A percentile compares a stretch with the other conserved stretches of the same genome.
These are phyloP conservation scores for Procavia capensis DNA, from an alignment of 2,113 vertebrate genomes.

Conservation along the genomic window DNA sequence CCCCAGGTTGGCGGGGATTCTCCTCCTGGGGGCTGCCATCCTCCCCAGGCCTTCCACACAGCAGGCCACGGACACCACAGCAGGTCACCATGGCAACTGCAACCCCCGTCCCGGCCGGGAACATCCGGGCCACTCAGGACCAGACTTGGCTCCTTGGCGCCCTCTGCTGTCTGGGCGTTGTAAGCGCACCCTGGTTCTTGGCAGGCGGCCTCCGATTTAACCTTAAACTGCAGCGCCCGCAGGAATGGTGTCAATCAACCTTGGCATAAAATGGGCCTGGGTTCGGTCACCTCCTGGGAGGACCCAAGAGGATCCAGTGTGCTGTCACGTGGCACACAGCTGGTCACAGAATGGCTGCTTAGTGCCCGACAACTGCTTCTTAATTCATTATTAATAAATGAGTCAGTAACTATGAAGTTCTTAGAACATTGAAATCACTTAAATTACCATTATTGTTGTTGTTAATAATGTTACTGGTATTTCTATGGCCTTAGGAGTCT, in stretches of 20 bases:
- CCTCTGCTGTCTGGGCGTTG: neutral
- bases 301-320: neutral
- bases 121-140: neutral
- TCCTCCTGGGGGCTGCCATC: neutral
- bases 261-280: neutral
- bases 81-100: neutral
- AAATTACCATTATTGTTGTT: neutral
- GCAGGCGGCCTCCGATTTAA: no score
- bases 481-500: neutral
- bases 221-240: neutral
- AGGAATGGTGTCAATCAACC: neutral
- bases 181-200: neutral
- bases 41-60: neutral
- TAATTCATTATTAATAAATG: conserved; percentile 13
- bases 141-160: neutral
- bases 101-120: neutral
- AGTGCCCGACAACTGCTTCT: neutral
- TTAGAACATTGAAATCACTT: neutral
- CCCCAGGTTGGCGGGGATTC: neutral
- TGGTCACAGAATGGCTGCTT: neutral
- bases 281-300: neutral
- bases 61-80: neutral
- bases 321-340: neutral
- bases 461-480: neutral
- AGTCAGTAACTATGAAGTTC: neutral